A percentile compares a stretch with the other conserved stretches of the same genome.
Evolutionary conservation across 2,888 invertebrate genomes (phyloP).

Genomic region (Sminthurinus aureus): DNA sequence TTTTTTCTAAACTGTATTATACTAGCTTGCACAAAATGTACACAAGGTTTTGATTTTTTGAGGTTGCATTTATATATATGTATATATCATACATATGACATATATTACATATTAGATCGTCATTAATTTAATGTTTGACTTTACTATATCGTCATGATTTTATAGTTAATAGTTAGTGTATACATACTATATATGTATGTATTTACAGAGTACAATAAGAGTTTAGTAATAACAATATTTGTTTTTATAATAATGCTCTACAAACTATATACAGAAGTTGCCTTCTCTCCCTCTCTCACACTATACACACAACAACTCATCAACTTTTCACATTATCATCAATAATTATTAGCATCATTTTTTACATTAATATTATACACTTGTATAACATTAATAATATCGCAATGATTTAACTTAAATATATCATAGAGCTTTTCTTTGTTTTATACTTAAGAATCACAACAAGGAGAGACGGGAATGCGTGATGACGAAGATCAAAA

Average conservation of each 20-base stretch:
- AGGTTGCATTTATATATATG: too few relatives aligned
- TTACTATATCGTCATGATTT: background rate
- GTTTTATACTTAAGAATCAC: constrained; percentile 22
- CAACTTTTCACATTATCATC: background rate
- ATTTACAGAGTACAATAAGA: background rate
- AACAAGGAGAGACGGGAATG: constrained; percentile 25
- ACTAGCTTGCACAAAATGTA: constrained; percentile 7
- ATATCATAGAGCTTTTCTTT: background rate
- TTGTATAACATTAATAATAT: too few relatives aligned
- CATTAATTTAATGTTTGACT: background rate
- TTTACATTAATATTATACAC: background rate
- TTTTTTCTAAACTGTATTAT: background rate
- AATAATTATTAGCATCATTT: background rate
- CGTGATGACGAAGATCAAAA: background rate
- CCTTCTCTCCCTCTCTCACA: background rate
- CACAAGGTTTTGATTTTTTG: background rate
- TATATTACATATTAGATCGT: background rate
- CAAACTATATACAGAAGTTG: background rate
- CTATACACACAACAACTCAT: too few relatives aligned
- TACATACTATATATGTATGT: background rate
- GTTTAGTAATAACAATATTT: too few relatives aligned
- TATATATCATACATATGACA: background rate
- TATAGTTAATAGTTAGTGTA: constrained; percentile 2
- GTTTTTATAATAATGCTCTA: background rate
- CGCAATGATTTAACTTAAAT: too few relatives aligned